Percentiles rank a stretch among this genome's conserved stretches.
phyloP scores from a whole-genome alignment of 2,888 invertebrate species.

The Melanchra persicariae region DNA sequence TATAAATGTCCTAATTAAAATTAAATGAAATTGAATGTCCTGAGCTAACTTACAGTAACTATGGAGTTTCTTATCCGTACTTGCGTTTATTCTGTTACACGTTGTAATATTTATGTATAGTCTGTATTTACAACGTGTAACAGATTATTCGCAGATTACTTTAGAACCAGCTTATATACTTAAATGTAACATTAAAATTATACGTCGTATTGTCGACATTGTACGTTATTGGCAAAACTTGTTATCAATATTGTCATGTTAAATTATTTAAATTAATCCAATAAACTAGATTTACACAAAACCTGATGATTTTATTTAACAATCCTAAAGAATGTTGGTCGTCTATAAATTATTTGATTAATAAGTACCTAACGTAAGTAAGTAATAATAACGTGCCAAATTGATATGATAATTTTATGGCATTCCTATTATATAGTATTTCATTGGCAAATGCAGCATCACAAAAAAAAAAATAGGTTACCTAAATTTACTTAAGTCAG shows the following conservation, averaged over 20 bases:
- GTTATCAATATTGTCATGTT: conserved; percentile 1
- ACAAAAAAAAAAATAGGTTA: not conserved
- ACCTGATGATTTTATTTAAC: conserved; percentile 27
- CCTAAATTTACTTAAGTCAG: not conserved
- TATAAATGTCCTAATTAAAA: no score
- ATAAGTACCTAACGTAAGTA: not conserved
- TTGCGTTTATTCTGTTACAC: no score
- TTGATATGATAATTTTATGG: not conserved
- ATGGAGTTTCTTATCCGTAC: no score
- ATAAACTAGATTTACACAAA: conserved; percentile 43
- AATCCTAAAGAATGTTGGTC: conserved; percentile 1
- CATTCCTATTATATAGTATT: not conserved
- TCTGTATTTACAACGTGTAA: no score
- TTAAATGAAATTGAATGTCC: no score
- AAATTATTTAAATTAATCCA: conserved; percentile 43
- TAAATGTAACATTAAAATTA: conserved; percentile 1
- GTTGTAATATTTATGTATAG: no score
- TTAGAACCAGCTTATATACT: conserved; percentile 6
- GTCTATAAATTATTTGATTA: not conserved
- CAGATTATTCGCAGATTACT: no score
- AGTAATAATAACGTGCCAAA: not conserved
- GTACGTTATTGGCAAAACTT: conserved; percentile 1
- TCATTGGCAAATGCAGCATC: not conserved
- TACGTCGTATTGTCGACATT: no score
- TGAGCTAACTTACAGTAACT: no score